Evolutionary conservation across 1,140 invertebrate genomes (phyloP).

Genomic region (Diorhabda sublineata): DNA sequence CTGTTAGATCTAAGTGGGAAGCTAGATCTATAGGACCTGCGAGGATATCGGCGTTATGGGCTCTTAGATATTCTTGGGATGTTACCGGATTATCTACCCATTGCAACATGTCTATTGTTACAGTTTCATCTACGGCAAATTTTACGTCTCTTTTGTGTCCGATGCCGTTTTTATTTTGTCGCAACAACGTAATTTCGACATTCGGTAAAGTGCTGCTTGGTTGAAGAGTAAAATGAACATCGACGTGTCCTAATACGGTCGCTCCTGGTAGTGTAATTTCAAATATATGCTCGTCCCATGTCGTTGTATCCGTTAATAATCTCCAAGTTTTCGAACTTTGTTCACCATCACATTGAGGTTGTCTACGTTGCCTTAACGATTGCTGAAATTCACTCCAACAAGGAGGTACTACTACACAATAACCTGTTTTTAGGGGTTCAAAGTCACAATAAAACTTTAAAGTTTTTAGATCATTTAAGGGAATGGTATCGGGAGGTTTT

Average conservation of each 20-base stretch:
- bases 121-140: conserved; percentile 43
- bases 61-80: conserved; percentile 74
- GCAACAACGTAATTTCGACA: conserved; percentile 77
- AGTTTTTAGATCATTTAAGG: conserved; percentile 49
- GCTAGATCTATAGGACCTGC: conserved; percentile 81
- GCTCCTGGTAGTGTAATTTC: conserved; percentile 79
- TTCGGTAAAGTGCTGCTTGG: conserved; percentile 54
- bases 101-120: conserved; percentile 47
- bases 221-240: conserved; percentile 80
- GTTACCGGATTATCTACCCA: conserved; percentile 70
- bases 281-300: conserved; percentile 89
- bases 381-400: conserved; percentile 91
- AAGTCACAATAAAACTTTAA: conserved; percentile 63
- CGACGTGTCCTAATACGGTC: conserved; percentile 71
- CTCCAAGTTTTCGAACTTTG: conserved; percentile 81
- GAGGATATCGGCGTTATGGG: conserved; percentile 83
- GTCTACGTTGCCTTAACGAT: conserved; percentile 65
- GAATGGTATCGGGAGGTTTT: conserved; percentile 37
- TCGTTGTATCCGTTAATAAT: conserved; percentile 75
- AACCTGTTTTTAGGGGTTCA: conserved; percentile 56
- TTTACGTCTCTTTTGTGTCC: conserved; percentile 46
- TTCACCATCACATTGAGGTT: conserved; percentile 74
- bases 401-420: conserved; percentile 82
- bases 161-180: conserved; percentile 69
- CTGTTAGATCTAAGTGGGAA: conserved; percentile 77